Base-by-base conservation (phyloP, 1,140 invertebrate species). In the Drosophila nasuta region DNA sequence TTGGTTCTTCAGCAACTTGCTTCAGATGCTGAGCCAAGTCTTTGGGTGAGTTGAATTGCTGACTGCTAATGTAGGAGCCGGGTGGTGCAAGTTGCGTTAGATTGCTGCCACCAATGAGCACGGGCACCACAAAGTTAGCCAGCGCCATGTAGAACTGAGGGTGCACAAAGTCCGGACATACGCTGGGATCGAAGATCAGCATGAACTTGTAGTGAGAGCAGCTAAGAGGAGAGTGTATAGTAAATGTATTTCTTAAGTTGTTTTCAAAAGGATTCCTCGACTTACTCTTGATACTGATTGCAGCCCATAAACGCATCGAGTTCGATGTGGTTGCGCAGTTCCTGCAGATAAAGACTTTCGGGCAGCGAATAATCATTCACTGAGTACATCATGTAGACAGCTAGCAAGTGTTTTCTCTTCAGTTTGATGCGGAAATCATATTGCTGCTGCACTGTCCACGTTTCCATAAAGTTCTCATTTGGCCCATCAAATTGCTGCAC, bases 161-260 rank as follows among this genome's bases (percentile, higher is more conserved):
- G 3, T 75, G 65, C 25, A 87, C 57, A 43, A 71, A 87, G 33
- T 87, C 82, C 7, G 71, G 79, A 25, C 82, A 87, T 5, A 11
- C 13, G 5, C 56, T 71, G 0, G 82, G 10, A 15, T 87, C 82
- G n/a, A 87, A 79, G 30, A 87, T 64, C 3, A 87, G 15, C 79
- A 82, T 70, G 17, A 87, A 87, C 17, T 74, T 45, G 51, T 87
- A 87, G 17, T n/a, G 15, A 5, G 20, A 28, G 63, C 82, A 87
- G 4, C 82, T 80, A 8, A 6, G 4, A 3, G 20, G 20, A 25
- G 20, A 25, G 20, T 20, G 3, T 20, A 20, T 20, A 20, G 20
- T 20, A 20, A 20, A 20, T 2, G 20, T 20, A 20, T 38, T 11
- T 7, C 8, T 7, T 38, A 8, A 38, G 7, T 2, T 10, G 6